Evolutionary conservation across 1,140 invertebrate species (phyloP).

Genomic region (Aphidius ervi): DNA sequence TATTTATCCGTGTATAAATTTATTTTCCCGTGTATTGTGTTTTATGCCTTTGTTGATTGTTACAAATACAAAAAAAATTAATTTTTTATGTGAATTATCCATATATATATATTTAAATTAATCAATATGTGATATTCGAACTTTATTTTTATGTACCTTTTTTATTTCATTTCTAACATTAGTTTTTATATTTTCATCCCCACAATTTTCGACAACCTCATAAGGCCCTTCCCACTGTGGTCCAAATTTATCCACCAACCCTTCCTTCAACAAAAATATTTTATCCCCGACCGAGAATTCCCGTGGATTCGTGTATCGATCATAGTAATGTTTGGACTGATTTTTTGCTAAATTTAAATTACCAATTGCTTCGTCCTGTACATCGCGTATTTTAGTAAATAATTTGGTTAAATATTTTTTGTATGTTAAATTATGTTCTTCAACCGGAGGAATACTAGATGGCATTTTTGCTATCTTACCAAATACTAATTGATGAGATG

Average conservation of each 20-base stretch:
- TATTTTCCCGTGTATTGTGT: no score
- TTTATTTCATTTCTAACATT: not conserved
- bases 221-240: not conserved
- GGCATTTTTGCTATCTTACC: slow-evolving; percentile 9
- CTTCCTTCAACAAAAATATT: not conserved
- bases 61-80: not conserved
- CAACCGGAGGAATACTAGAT: not conserved
- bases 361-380: not conserved
- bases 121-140: not conserved
- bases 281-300: not conserved
- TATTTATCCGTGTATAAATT: no score
- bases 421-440: slow-evolving; percentile 6
- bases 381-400: not conserved
- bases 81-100: not conserved
- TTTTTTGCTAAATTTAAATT: slow-evolving; percentile 15
- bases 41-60: not conserved
- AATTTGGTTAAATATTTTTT: slow-evolving; percentile 4
- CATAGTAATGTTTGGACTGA: slow-evolving; percentile 1
- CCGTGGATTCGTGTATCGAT: slow-evolving; percentile 9
- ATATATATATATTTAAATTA: slow-evolving; percentile 6
- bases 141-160: not conserved
- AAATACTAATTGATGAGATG: slow-evolving; percentile 10
- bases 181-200: not conserved
- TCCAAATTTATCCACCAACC: not conserved
- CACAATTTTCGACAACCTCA: not conserved